Evolutionary conservation across 92 coral and sea anemone species (phyloP), one percentile per base, ranked within the genome.

Genomic region (Pocillopora meandrina): DNA sequence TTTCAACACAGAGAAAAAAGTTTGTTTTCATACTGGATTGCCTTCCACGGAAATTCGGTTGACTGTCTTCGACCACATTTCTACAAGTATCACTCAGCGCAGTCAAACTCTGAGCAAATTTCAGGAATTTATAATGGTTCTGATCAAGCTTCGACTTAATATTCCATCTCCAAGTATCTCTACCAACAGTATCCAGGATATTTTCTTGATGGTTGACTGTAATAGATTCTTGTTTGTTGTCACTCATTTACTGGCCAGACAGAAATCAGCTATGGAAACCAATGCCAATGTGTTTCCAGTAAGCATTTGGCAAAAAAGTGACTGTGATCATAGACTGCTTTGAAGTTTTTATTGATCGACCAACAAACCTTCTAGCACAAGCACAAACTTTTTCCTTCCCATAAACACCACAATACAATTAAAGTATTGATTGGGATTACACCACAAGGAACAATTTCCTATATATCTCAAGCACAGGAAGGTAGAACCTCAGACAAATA

Each of bases 221-320:
- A 42, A 42, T 42, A 7, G 52, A 42, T 42, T 42, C 52, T 42
- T 7, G 52, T 42, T 42, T 42, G 8, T 42, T 7, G 52, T 7
- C 52, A 42, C 52, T 42, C 52, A 42, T 42, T 42, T 42, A 1
- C 52, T 42, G 52, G 52, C 7, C 52, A 42, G 52, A 42, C 52
- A 42, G 52, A 42, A 7, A 42, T 42, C 52, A 42, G 52, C 52
- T 2, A 42, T 3, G 52, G 52, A 7, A 42, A 42, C 4, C 52
- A 42, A 42, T 42, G 52, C 52, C 52, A 42, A 42, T 2, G 52
- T 42, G 52, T 42, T 42, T 42, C 8, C 72, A 67, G 49, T 31
- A 67, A 67, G 72, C 72, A 67, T 67, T 67, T 67, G 72, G 72
- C 72, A 67, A 67, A 67, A 67, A 23, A 19, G 72, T 67, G 72